Base-by-base conservation (phyloP, 2,797 vertebrate species). In the Champsocephalus gunnari region DNA sequence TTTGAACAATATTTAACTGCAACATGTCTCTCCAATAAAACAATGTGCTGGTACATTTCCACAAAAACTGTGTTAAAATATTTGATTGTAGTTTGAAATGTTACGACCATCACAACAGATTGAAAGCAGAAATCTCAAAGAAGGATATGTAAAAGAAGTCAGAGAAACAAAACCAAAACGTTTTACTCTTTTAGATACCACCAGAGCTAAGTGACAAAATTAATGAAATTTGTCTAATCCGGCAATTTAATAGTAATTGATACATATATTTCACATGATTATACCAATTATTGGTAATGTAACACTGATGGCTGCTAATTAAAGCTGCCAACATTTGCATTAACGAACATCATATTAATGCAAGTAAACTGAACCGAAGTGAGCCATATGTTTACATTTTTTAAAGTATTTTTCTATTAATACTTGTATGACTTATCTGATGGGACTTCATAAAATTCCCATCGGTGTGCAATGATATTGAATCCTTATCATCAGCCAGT, bases 401-500 rank as follows among this genome's bases (percentile, higher is more conserved):
- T 72, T 17, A 17, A 59, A 74, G 34, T n/a, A 34, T 3, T 66
- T 24, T 32, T 48, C 57, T 63, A 64, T 58, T 5, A 44, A 32
- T 50, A 9, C 50, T 17, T 53, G 67, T 44, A 19, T 32, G 41
- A 67, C 49, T 45, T 68, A 75, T 75, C 44, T 51, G 19, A 71
- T 43, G 12, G 34, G 44, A 73, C 48, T 17, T 16, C 53, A 49
- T 38, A 11, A 78, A 48, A 71, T 79, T 66, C 62, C 76, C 76
- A 56, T 79, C 72, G 80, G 80, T 48, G 60, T 49, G 28, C 61
- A 51, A 56, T 62, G 71, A 71, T 10, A 56, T 2, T 17, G 9
- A 44, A 49, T 50, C 21, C 50, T 28, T 61, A 82, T 89, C 64
- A 41, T 74, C 56, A 63, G 71, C 55, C 74, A 57, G 55, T 13